These are phyloP conservation scores for Labia minor DNA, from an alignment of 2,888 invertebrate species.

Conservation along the genomic window DNA sequence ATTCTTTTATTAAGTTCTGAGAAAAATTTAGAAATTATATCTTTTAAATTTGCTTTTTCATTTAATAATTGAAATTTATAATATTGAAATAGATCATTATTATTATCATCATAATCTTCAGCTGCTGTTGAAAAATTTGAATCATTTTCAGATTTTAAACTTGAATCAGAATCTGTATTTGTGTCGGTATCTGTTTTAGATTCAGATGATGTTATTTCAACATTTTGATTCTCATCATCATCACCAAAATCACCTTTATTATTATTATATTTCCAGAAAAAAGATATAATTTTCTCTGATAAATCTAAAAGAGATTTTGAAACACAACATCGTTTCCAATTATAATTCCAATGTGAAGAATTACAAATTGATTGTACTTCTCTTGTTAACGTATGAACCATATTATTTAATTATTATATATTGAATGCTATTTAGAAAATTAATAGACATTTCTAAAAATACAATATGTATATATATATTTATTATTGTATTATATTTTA, in stretches of 20 bases:
- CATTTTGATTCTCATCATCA: no score
- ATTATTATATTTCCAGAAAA: no score
- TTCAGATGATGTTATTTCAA: no score
- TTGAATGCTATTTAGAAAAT: not conserved
- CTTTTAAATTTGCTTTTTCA: not conserved
- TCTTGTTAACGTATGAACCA: not conserved
- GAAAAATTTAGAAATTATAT: not conserved
- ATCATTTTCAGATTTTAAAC: not conserved
- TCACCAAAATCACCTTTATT: no score
- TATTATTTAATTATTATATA: not conserved
- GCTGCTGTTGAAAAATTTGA: not conserved
- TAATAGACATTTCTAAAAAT: not conserved
- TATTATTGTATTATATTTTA: no score
- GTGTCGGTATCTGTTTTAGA: no score
- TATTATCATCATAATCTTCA: not conserved
- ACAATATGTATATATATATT: no score
- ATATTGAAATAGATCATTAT: not conserved
- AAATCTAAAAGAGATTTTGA: no score
- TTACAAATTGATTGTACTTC: not conserved
- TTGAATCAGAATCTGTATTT: no score
- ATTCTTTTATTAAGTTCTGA: not conserved
- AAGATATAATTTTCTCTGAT: no score
- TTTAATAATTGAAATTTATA: not conserved
- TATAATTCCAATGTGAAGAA: not conserved
- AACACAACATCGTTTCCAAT: no score